Evolutionary conservation across 2,888 invertebrate species (phyloP), one percentile per base, ranked within the genome.

Genomic region (Drosophila atripex): DNA sequence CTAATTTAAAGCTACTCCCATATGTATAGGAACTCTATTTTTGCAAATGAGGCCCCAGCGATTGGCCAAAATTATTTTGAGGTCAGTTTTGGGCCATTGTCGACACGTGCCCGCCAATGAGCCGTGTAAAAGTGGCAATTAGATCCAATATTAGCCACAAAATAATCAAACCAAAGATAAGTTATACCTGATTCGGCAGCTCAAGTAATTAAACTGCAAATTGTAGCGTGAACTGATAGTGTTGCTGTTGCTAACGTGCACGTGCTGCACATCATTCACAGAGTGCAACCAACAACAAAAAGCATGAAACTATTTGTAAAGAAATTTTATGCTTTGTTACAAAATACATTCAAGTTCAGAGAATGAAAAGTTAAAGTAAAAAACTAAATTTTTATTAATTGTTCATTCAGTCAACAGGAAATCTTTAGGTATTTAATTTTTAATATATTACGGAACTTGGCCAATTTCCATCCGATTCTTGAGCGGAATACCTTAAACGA

Each of bases 191-290:
- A 7, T 59, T 18, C 12, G 53, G 3, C 49, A 59, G 38, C 23
- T n/a, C 51, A 66, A 64, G 64, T 78, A 66, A 84, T 84, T 86
- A 65, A 65, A 56, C 65, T 71, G 73, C 78, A 79, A 77, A 75
- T 71, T 75, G 73, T 83, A 77, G 78, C 76, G 71, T 63, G 63
- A 73, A 74, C 74, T 69, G 51, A 69, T 60, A 43, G 4, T 46
- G 52, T 7, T 32, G 32, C 8, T 54, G 69, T 43, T 53, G 71
- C 43, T 69, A 57, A 23, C 43, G 71, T 7, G 69, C 84, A 80
- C 84, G 86, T 86, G 80, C 73, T 75, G 61, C 45, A 65, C 72
- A 77, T 66, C 65, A 63, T 71, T 80, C 77, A 85, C 74, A 71
- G 76, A 82, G 41, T 69, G 74, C 79, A 71, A 53, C 49, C 50